Conservation (phyloP, 2,113 vertebrate genomes). For the Cephalophus harveyi region DNA sequence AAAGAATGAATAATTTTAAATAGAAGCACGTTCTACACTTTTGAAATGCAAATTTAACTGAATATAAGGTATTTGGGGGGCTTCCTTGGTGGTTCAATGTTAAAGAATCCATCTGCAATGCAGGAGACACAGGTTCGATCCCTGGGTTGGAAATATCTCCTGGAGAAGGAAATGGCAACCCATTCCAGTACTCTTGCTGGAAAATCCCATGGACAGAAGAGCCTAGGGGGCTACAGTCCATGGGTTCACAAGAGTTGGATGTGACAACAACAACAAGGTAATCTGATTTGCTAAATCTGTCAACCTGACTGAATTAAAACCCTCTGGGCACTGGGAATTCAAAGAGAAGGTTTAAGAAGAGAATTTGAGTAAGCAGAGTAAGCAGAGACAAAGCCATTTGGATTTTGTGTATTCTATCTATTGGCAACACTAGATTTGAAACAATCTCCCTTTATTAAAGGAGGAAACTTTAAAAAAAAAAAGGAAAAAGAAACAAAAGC, state of each 20-base stretch:
- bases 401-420: neutral
- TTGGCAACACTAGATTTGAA: neutral
- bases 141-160: neutral
- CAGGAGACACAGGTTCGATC: neutral
- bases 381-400: neutral
- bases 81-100: neutral
- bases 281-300: neutral
- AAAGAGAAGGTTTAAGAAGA: neutral
- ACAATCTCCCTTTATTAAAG: neutral
- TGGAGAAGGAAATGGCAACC: neutral
- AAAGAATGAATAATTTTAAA: neutral
- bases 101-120: neutral
- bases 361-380: neutral
- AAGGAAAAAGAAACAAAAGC: neutral
- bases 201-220: neutral
- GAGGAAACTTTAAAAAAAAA: neutral
- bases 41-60: slow-evolving; percentile 28
- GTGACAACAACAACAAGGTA: neutral
- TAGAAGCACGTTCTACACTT: neutral
- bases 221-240: neutral
- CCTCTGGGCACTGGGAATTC: neutral
- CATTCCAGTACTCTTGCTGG: neutral
- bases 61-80: neutral
- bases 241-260: neutral
- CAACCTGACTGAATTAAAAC: neutral